These are phyloP conservation scores for Heliconius himera DNA, from an alignment of 1,140 invertebrate genomes.

Conservation along the genomic window DNA sequence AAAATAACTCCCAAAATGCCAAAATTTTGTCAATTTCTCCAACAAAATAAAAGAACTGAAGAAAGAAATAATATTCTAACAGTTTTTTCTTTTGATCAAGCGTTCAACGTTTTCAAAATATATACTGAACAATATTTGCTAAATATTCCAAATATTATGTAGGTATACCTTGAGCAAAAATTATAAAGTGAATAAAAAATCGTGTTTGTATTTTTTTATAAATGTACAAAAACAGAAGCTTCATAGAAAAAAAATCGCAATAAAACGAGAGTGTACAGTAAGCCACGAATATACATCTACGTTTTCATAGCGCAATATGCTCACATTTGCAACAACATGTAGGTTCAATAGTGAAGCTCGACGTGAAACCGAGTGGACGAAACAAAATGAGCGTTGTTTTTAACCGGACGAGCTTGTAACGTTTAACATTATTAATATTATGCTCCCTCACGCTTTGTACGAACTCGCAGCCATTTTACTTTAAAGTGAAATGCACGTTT, in stretches of 20 bases:
- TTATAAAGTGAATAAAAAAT: background rate
- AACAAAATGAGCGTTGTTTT: conserved; percentile 28
- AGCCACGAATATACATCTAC: background rate
- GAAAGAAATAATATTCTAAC: too few relatives aligned
- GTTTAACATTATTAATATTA: conserved; percentile 34
- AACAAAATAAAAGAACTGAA: too few relatives aligned
- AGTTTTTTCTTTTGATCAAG: too few relatives aligned
- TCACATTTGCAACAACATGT: background rate
- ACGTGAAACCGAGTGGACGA: conserved; percentile 12
- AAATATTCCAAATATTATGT: background rate
- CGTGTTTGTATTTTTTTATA: background rate
- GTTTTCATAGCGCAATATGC: background rate
- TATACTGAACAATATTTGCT: too few relatives aligned
- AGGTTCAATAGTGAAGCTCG: background rate
- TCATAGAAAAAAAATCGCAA: background rate
- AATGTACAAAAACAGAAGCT: background rate
- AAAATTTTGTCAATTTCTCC: too few relatives aligned
- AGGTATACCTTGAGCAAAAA: background rate
- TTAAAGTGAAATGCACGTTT: conserved; percentile 27
- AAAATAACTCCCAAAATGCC: too few relatives aligned
- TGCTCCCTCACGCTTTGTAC: conserved; percentile 33
- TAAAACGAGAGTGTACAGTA: background rate
- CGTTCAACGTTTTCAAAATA: too few relatives aligned
- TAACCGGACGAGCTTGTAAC: conserved; percentile 24
- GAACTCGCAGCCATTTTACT: conserved; percentile 22